A percentile compares a stretch with the other conserved stretches of the same genome.
phyloP scores from a whole-genome alignment of 2,113 vertebrate species.

The Sterna hirundo region DNA sequence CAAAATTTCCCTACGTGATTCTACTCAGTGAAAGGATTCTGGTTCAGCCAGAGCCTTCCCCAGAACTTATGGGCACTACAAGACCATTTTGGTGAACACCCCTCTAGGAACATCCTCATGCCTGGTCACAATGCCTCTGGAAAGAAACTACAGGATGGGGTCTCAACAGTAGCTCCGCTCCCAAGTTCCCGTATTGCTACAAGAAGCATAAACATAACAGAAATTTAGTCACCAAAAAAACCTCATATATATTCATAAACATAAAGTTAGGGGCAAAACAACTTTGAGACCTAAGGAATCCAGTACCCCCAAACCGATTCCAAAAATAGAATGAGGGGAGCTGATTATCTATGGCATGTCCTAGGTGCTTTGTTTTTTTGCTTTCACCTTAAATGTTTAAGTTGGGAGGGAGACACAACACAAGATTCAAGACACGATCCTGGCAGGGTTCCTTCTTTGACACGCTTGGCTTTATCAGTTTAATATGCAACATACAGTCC shows the following conservation, averaged over 20 bases:
- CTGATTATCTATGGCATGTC: background rate
- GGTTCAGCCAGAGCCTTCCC: background rate
- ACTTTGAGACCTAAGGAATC: background rate
- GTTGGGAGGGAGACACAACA: accelerated
- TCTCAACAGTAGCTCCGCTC: background rate
- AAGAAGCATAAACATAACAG: accelerated
- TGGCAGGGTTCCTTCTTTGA: background rate
- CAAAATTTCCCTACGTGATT: background rate
- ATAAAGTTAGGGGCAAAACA: background rate
- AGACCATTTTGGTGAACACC: accelerated
- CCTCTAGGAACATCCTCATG: background rate
- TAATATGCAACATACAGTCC: background rate
- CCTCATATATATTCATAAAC: accelerated
- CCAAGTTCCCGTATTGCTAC: background rate
- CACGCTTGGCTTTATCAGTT: accelerated
- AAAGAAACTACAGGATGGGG: background rate
- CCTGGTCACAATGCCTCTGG: background rate
- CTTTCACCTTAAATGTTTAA: background rate
- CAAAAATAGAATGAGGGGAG: accelerated
- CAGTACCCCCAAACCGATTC: background rate
- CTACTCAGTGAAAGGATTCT: background rate
- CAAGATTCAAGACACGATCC: background rate
- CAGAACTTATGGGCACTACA: background rate
- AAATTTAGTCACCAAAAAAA: background rate
- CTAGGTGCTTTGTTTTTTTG: background rate